Conservation (phyloP, 2,113 vertebrate species). For the Chamaetylas fuelleborni region DNA sequence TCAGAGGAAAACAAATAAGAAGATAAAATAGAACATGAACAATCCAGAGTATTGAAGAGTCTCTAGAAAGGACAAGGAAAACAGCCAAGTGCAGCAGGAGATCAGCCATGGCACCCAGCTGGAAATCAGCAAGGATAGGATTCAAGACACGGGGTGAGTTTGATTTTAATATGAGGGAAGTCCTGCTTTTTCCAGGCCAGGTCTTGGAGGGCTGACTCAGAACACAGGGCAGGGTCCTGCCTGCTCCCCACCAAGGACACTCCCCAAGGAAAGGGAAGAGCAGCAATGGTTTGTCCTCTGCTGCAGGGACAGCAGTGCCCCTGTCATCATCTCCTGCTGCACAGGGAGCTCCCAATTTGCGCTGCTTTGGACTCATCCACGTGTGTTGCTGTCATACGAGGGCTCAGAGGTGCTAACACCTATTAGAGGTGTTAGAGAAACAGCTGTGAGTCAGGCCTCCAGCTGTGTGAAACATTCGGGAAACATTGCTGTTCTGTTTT, state of each 20-base stretch:
- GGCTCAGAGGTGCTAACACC: background rate
- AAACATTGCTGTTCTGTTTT: background rate
- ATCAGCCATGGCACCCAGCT: background rate
- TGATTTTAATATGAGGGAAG: background rate
- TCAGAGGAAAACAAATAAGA: constrained; percentile 21
- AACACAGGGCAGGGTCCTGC: background rate
- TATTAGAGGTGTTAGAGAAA: background rate
- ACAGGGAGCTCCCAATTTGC: accelerated
- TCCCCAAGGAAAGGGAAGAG: background rate
- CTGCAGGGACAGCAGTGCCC: background rate
- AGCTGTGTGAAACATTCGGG: accelerated
- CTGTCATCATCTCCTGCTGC: background rate
- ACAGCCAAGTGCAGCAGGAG: background rate
- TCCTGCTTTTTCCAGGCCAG: background rate
- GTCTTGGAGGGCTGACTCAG: background rate
- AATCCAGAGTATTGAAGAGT: background rate
- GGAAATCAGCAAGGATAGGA: background rate
- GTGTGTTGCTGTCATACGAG: background rate
- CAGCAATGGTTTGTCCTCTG: background rate
- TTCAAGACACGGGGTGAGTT: accelerated
- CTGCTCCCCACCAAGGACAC: background rate
- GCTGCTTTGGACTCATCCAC: accelerated
- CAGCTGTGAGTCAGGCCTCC: accelerated
- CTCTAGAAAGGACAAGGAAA: background rate
- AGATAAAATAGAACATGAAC: constrained; percentile 7